Evolutionary conservation across 2,888 invertebrate genomes (phyloP).

Genomic region (Tanypteryx hageni): DNA sequence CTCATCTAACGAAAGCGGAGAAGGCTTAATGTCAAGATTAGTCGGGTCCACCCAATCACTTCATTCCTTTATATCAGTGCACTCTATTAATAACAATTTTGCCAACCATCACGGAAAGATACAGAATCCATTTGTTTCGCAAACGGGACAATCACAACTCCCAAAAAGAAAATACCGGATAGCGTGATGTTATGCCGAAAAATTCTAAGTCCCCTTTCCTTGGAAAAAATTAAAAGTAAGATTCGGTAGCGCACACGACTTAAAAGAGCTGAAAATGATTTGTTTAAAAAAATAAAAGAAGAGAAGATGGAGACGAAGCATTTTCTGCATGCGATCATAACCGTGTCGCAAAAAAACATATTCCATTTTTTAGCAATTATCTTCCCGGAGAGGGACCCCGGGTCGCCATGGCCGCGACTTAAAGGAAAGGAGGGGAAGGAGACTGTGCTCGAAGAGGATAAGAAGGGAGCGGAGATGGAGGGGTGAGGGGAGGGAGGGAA

Average conservation of each 20-base stretch:
- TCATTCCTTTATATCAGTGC: background rate
- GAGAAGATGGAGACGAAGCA: background rate
- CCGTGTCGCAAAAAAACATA: background rate
- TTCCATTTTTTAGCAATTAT: slow-evolving; percentile 43
- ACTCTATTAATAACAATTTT: background rate
- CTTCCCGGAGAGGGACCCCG: background rate
- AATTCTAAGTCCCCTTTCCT: background rate
- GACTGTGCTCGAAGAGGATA: background rate
- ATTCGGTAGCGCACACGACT: background rate
- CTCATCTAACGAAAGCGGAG: too few species aligned
- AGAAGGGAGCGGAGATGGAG: background rate
- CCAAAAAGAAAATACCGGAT: background rate
- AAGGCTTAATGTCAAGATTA: too few species aligned
- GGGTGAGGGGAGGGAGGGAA: background rate
- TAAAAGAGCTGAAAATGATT: background rate
- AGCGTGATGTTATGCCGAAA: background rate
- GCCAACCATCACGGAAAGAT: background rate
- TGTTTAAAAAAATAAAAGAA: background rate
- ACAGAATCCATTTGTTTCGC: background rate
- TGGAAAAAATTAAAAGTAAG: background rate
- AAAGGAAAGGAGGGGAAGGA: background rate
- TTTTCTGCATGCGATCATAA: background rate
- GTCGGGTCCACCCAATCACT: background rate
- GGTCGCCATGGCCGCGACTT: background rate
- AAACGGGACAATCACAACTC: slow-evolving; percentile 14